Evolutionary conservation across 30 jellyfish, hydroid and myxozoan species (phyloP), one percentile per base, ranked within the genome.

Genomic region (Hydractinia echinata): DNA sequence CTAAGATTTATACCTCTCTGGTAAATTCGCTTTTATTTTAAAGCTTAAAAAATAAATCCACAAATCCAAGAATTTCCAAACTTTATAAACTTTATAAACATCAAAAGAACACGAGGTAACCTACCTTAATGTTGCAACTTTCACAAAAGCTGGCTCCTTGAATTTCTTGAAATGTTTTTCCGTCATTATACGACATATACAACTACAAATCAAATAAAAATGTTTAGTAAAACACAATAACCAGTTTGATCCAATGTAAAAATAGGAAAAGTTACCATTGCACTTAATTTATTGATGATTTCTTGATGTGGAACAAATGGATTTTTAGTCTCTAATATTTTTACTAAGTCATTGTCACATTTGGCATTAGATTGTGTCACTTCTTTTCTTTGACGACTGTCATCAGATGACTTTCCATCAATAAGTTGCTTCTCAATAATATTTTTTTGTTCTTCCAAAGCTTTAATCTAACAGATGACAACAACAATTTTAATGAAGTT

Each of bases 221-320:
- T 55, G 83, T 60, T 10, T 13, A 51, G 82, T 15, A n/a, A 53
- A 53, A 55, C 10, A 60, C 18, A 9, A 55, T 11, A 20, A 15
- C 39, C 9, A 20, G 21, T 5, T 53, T 6, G 82, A 4, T 21
- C 4, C 19, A 19, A 54, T 18, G 10, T 4, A 66, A 13, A 7
- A 9, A 5, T 44, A 5, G 73, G 10, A 6, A 62, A 62, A 10
- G n/a, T 51, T 79, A 86, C 95, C 90, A 86, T 86, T 11, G 83
- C 76, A 5, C 88, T 66, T 66, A 79, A 86, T 67, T 80, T 86
- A 84, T 67, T 86, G n/a, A 86, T 66, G 14, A 73, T 74, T 51
- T 86, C 56, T 53, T 86, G 89, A 49, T 79, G 89, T 4, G 95
- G 95, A 5, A 86, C 81, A 58, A 86, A 86, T 21, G 95, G 95